Base-by-base conservation (phyloP, 1,140 invertebrate species). In the Gonatopus flavifemur region DNA sequence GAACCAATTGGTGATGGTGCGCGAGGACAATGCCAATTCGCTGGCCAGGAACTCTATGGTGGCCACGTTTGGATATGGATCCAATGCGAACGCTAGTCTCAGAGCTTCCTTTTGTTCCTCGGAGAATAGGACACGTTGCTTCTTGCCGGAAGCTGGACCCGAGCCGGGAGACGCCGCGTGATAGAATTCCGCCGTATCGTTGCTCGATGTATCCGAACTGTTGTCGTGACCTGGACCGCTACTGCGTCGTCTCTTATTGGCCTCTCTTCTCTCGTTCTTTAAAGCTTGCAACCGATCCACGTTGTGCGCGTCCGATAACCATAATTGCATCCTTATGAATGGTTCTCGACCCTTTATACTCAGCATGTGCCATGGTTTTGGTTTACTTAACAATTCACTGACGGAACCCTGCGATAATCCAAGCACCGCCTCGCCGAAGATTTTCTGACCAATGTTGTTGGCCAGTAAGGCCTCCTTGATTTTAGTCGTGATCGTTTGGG, bases 1-100 rank as follows among this genome's bases (percentile, higher is more conserved):
- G 82, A 98, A 98, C 96, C 96, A 99, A 73, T 99, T 98, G 13
- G 93, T 96, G 50, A 99, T 98, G 30, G 96, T 98, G 56, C 96
- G 83, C 9, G 94, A 90, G 1, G 94, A 93, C n/a, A 99, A 79
- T 10, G 86, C 89, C 6, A 99, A 78, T 72, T 98, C 94, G 13
- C 86, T 83, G 8, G 94, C 94, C 39, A 99, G 81, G 62, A 95
- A 95, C 73, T 98, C 96, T 31, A 98, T 97, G 18, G 94, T 96
- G 5, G 88, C 88, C 52, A 96, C 89, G 68, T 93, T 96, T 0
- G 97, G 97, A 70, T 98, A 98, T 0, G 96, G 94, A 73, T 98
- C 96, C 9, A 98, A 79, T 0, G 90, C 88, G 67, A 98, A 99
- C 0, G 96, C 96, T 37, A 96, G 76, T 33, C 92, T 83, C 0